phyloP scores from a whole-genome alignment of 1,140 invertebrate genomes.

The Hycleus cichorii region DNA sequence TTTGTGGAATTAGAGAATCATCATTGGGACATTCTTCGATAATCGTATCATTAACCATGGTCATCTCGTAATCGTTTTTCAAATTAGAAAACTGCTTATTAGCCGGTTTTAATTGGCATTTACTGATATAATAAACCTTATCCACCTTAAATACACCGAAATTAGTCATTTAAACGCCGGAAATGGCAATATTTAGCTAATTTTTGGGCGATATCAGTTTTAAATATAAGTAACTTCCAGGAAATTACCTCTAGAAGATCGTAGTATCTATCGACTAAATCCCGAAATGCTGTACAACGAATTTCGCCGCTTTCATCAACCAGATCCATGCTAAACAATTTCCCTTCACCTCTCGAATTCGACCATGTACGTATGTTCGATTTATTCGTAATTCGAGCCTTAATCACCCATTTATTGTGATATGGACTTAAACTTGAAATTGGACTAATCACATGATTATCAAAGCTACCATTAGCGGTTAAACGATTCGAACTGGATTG shows the following conservation, averaged over 20 bases:
- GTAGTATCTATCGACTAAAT: conserved; percentile 83
- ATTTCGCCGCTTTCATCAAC: conserved; percentile 94
- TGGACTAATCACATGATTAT: conserved; percentile 50
- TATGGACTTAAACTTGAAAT: conserved; percentile 82
- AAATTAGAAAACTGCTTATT: conserved; percentile 82
- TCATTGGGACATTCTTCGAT: conserved; percentile 63
- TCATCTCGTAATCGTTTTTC: conserved; percentile 96
- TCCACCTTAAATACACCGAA: conserved; percentile 50
- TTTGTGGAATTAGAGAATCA: conserved; percentile 60
- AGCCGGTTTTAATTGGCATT: conserved; percentile 76
- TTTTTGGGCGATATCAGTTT: too few species aligned
- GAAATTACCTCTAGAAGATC: conserved; percentile 74
- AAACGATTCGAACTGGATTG: conserved; percentile 1
- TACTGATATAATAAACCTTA: conserved; percentile 84
- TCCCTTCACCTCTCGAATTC: conserved; percentile 87
- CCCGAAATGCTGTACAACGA: conserved; percentile 87
- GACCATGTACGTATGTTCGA: conserved; percentile 77
- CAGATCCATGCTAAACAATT: conserved; percentile 88
- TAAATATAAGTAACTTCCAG: neutral
- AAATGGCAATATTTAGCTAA: too few species aligned
- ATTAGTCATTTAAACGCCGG: too few species aligned
- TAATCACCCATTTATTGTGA: conserved; percentile 92
- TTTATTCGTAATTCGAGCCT: conserved; percentile 83
- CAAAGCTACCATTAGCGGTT: neutral
- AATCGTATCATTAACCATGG: conserved; percentile 72